A percentile compares a stretch with the other conserved stretches of the same genome.
These are phyloP conservation scores for Drymodes brunneopygia DNA, from an alignment of 2,113 vertebrate species.

Conservation along the genomic window DNA sequence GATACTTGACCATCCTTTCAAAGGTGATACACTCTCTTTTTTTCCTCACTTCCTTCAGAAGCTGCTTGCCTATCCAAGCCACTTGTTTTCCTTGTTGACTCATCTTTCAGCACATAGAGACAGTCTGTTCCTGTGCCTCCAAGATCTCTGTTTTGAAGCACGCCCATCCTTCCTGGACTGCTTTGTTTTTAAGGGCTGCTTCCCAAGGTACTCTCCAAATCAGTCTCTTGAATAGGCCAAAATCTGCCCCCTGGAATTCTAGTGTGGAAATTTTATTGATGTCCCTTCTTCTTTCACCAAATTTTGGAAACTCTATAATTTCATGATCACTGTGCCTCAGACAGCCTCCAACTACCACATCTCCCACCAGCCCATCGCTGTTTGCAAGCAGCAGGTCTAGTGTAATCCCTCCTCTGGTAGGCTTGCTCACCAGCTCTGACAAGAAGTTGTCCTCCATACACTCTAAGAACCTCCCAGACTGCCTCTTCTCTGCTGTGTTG, in stretches of 20 bases:
- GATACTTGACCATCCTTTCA: not conserved
- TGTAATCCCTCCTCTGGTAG: not conserved
- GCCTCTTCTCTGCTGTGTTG: not conserved
- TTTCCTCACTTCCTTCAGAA: not conserved
- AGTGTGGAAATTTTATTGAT: not conserved
- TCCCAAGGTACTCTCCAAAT: not conserved
- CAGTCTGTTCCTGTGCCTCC: not conserved
- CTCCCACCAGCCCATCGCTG: not conserved
- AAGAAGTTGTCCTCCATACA: not conserved
- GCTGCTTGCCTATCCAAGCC: not conserved
- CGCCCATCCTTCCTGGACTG: not conserved
- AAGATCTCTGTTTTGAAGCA: not conserved
- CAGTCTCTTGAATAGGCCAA: not conserved
- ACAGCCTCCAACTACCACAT: no score
- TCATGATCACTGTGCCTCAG: not conserved
- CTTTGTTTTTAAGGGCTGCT: not conserved
- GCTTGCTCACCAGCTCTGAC: not conserved
- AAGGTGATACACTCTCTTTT: not conserved
- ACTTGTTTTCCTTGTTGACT: fast-evolving
- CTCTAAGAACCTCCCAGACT: not conserved
- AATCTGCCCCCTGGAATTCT: not conserved
- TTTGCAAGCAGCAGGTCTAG: not conserved
- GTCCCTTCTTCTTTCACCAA: not conserved
- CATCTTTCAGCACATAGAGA: not conserved
- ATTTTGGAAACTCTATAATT: not conserved